Base-by-base conservation (phyloP, 37 sponge, comb jelly and placozoan species). In the Halisarca cf. caerulea region DNA sequence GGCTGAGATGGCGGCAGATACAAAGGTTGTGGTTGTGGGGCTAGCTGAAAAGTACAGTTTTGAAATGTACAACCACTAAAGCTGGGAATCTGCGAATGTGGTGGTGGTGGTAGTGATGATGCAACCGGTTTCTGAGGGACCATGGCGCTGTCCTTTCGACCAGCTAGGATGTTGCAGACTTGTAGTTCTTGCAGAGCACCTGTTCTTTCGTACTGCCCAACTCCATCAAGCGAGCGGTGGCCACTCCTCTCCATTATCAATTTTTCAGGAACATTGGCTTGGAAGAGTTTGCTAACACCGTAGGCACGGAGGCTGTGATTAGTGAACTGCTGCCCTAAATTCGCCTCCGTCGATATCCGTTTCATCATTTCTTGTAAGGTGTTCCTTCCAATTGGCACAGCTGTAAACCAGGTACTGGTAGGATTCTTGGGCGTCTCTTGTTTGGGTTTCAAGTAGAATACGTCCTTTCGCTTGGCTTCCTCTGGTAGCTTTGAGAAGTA, bases 181-280 rank as follows among this genome's bases (percentile, higher is more conserved):
- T n/a, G 71, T 20, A 32, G 27, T 36, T 69, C 32, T 34, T 69
- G 32, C 20, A 69, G 71, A 36, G 57, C 57, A 55, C 57, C 17
- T 2, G 71, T 69, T 11, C 71, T 69, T 34, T 69, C 37, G 71
- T 69, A 69, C 34, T 69, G 71, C 32, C 34, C 20, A 28, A 69
- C 37, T 21, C 71, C 71, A 32, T 69, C 71, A 3, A 1, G 3
- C 33, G 71, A 69, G 2, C 33, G 38, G 71, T 69, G 71, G 71
- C 71, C 71, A 69, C 71, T 69, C 33, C 71, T 20, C 33, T 69
- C 71, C 71, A 69, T 69, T 20, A 69, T 69, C 18, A 11, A 20
- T 36, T 69, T 69, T 20, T 69, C 71, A 32, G 71, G 71, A 69
- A 69, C 71, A 3, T 69, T 64, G 2, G 25, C 36, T 32, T 32